Conservation (phyloP, 2,113 vertebrate genomes). For the Trachemys scripta region DNA sequence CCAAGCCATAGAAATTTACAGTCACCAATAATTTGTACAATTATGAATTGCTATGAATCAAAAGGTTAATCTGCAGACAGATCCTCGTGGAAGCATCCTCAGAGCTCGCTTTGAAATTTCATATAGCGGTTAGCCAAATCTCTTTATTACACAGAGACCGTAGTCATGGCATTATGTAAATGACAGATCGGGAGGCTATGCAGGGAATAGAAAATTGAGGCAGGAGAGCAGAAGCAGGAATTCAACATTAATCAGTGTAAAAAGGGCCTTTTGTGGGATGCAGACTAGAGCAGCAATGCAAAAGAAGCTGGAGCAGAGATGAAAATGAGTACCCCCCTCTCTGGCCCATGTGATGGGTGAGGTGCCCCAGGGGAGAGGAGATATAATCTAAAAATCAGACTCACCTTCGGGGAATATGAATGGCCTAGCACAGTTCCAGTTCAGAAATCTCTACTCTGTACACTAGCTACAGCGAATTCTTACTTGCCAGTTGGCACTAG, state of each 20-base stretch:
- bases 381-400: not conserved
- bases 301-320: not conserved
- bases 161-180: rapidly evolving
- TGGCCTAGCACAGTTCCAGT: not conserved
- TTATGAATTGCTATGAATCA: not conserved
- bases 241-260: not conserved
- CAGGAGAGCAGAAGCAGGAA: not conserved
- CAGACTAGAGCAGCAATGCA: not conserved
- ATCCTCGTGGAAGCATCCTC: not conserved
- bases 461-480: not conserved
- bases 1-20: not conserved
- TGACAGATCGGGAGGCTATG: rapidly evolving
- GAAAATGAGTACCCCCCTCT: not conserved
- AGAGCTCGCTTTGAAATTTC: not conserved
- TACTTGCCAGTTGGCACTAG: not conserved
- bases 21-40: not conserved
- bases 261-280: not conserved
- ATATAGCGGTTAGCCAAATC: not conserved
- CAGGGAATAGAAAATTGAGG: rapidly evolving
- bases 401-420: not conserved
- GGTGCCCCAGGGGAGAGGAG: not conserved
- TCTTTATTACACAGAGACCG: not conserved
- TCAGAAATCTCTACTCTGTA: not conserved
- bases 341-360: not conserved
- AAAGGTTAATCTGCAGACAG: not conserved